These are phyloP conservation scores for Rhamphomyia laevipes DNA, from an alignment of 2,888 invertebrate genomes.

Conservation along the genomic window DNA sequence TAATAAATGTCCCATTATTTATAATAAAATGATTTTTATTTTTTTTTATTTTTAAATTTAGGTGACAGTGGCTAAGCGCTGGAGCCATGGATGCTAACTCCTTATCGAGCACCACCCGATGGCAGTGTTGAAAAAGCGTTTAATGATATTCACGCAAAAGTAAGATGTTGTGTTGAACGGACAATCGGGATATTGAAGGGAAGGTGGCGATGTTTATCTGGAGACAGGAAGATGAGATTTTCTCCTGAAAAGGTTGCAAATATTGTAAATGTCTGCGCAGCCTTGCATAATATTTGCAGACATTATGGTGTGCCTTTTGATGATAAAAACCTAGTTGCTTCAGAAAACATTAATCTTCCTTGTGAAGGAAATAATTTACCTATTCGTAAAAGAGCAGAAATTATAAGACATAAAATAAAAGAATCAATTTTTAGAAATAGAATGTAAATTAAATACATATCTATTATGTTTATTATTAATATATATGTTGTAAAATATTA, in stretches of 20 bases:
- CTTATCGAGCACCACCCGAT: slow-evolving; percentile 1
- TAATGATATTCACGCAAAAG: slow-evolving; percentile 6
- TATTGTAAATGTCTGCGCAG: slow-evolving; percentile 9
- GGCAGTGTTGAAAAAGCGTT: slow-evolving; percentile 1
- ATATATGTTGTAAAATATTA: too few species aligned
- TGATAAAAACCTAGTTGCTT: too few species aligned
- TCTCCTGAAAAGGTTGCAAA: slow-evolving; percentile 4
- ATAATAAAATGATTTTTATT: neutral
- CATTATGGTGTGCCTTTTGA: too few species aligned
- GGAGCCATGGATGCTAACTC: slow-evolving; percentile 10
- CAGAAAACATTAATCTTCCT: too few species aligned
- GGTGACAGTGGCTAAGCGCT: slow-evolving; percentile 10
- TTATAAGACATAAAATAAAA: too few species aligned
- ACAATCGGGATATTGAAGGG: slow-evolving; percentile 6
- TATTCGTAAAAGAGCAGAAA: too few species aligned
- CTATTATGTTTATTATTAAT: too few species aligned
- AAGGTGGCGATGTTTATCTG: slow-evolving; percentile 5
- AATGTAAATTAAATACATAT: too few species aligned
- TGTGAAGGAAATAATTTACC: too few species aligned
- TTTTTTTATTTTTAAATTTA: neutral
- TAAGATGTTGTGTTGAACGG: slow-evolving; percentile 5
- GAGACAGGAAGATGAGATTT: too few species aligned
- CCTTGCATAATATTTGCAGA: slow-evolving; percentile 7
- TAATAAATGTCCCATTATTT: neutral
- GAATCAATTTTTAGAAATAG: too few species aligned